phyloP scores from a whole-genome alignment of 2,113 vertebrate genomes.

The Plecturocebus donacophilus region DNA sequence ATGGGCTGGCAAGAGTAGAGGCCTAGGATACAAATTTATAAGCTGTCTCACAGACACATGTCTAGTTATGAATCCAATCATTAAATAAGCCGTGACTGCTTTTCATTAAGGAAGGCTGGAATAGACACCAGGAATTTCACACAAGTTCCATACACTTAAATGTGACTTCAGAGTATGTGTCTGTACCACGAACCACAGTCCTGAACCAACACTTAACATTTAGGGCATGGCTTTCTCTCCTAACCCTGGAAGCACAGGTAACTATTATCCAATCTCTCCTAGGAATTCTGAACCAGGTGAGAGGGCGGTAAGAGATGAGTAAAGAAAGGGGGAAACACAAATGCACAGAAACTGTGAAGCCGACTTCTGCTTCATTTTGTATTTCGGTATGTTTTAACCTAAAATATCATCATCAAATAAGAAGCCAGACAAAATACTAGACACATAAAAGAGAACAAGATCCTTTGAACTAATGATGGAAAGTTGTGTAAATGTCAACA shows the following conservation, averaged over 20 bases:
- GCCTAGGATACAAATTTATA: conserved; percentile 23
- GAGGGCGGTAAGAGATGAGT: neutral
- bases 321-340: neutral
- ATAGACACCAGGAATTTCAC: neutral
- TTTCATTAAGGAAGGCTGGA: neutral
- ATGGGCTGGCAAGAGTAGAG: conserved; percentile 45
- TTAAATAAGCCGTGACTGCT: neutral
- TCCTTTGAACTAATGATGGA: neutral
- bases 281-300: conserved; percentile 7
- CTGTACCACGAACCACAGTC: neutral
- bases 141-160: neutral
- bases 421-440: neutral
- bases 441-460: neutral
- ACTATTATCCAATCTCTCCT: neutral
- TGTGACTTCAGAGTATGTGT: neutral
- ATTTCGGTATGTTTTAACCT: neutral
- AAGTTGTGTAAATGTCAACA: neutral
- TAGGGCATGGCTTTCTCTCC: neutral
- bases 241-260: neutral
- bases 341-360: neutral
- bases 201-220: neutral
- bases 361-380: neutral
- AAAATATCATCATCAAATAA: neutral
- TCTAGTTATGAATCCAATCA: conserved; percentile 36
- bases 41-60: neutral